Evolutionary conservation across 1,140 invertebrate species (phyloP), one percentile per base, ranked within the genome.

Genomic region (Tachypleus tridentatus): DNA sequence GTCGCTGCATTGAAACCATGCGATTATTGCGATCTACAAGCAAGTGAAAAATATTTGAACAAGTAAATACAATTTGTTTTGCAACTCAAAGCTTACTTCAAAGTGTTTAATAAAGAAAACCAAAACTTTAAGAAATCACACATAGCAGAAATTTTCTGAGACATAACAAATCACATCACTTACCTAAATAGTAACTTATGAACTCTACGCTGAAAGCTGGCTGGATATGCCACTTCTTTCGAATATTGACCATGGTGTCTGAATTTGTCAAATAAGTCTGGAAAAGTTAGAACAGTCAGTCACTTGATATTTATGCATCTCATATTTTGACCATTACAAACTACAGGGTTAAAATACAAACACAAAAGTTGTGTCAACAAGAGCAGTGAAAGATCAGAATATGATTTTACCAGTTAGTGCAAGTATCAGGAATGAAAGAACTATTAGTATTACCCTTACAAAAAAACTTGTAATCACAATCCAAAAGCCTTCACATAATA

Each of bases 171-270:
- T 29, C 29, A 2, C 49, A 52, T 52, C 29, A 62, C 49, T 56
- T 68, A 67, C 96, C 93, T 56, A 94, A 77, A 75, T 92, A 97
- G 76, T 97, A 97, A 8, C 87, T 90, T 56, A 96, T 88, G 75
- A 95, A 98, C 76, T 97, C 94, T 0, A 95, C 88, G 62, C 86
- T 93, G 64, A 86, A 92, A 0, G 93, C 91, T 0, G 93, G 91
- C 4, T 89, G 85, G 61, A 96, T 87, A 74, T 96, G 90, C 87
- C 93, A 95, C 72, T 95, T 95, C 72, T 92, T 93, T 5, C 87
- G 83, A 5, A 94, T 85, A 72, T 95, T 91, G 1, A 86, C 84
- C 4, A 93, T 74, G 4, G 87, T 85, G 53, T 88, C 84, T 47
- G 56, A 51, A 52, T 60, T 57, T 50, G 71, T 67, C 11, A 68